Conservation (phyloP, 2,888 invertebrate genomes). For the Oegoconia quadripuncta region DNA sequence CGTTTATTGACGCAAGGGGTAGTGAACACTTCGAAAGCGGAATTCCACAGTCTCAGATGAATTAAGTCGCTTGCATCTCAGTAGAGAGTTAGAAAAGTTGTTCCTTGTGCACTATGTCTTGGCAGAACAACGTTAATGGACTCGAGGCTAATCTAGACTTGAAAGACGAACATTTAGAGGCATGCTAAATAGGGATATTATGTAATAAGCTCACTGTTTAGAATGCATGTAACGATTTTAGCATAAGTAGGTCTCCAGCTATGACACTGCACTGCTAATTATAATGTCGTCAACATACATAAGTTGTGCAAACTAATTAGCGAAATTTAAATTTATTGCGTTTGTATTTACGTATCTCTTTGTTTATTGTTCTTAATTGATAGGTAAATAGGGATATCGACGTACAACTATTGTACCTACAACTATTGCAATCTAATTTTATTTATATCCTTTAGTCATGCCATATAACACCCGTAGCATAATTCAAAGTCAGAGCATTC, state of each 20-base stretch:
- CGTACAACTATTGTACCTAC: too few relatives aligned
- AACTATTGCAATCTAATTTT: too few relatives aligned
- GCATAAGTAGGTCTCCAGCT: constrained; percentile 23
- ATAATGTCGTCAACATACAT: constrained; percentile 31
- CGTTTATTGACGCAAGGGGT: too few relatives aligned
- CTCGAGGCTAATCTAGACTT: constrained; percentile 9
- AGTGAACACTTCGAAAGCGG: too few relatives aligned
- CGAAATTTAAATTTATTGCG: not conserved
- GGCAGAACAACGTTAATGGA: not conserved
- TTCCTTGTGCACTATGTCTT: not conserved
- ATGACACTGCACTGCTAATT: constrained; percentile 40
- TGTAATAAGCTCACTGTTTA: constrained; percentile 32
- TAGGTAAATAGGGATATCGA: too few relatives aligned
- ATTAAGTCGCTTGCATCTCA: too few relatives aligned
- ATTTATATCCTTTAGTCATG: too few relatives aligned
- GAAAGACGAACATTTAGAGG: constrained; percentile 11
- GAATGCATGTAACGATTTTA: constrained; percentile 54
- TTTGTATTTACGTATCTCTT: not conserved
- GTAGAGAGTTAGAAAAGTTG: too few relatives aligned
- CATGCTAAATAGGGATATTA: constrained; percentile 18
- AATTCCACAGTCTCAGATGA: too few relatives aligned
- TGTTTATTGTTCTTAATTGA: not conserved
- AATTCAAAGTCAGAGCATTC: constrained; percentile 7
- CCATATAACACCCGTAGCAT: not conserved
- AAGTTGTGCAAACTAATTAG: constrained; percentile 14